These are phyloP conservation scores for Endotricha flammealis DNA, from an alignment of 2,888 invertebrate species.

Conservation along the genomic window DNA sequence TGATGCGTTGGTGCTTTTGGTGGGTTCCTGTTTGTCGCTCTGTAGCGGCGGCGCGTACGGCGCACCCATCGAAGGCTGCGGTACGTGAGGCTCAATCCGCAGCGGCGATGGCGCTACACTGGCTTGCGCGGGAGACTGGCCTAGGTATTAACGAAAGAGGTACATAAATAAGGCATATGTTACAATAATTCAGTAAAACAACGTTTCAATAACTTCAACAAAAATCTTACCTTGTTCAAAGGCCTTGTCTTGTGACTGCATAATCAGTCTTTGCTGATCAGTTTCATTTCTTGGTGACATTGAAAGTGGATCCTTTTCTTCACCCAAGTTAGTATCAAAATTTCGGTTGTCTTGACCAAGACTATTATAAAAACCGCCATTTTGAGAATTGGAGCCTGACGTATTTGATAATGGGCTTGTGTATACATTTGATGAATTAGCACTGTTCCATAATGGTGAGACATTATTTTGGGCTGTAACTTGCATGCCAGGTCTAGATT, in stretches of 20 bases:
- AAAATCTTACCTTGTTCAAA: constrained; percentile 60
- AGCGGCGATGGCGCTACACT: constrained; percentile 79
- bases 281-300: constrained; percentile 62
- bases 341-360: constrained; percentile 58
- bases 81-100: constrained; percentile 72
- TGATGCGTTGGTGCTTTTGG: constrained; percentile 39
- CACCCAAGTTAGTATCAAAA: constrained; percentile 57
- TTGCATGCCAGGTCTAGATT: constrained; percentile 66
- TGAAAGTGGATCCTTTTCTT: constrained; percentile 69
- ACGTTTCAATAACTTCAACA: constrained; percentile 1
- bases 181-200: background rate
- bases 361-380: constrained; percentile 70
- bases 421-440: constrained; percentile 60
- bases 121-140: constrained; percentile 81
- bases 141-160: constrained; percentile 30
- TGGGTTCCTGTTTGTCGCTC: constrained; percentile 54
- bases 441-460: constrained; percentile 65
- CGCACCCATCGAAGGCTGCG: constrained; percentile 69
- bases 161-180: constrained; percentile 1
- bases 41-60: constrained; percentile 51
- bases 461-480: constrained; percentile 67
- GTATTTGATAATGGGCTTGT: constrained; percentile 56
- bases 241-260: constrained; percentile 58
- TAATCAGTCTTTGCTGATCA: constrained; percentile 51
- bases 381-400: constrained; percentile 59